Percentiles rank a stretch among this genome's conserved stretches.
Evolutionary conservation across 2,888 invertebrate species (phyloP).

Genomic region (Caenorhabditis drosophilae): DNA sequence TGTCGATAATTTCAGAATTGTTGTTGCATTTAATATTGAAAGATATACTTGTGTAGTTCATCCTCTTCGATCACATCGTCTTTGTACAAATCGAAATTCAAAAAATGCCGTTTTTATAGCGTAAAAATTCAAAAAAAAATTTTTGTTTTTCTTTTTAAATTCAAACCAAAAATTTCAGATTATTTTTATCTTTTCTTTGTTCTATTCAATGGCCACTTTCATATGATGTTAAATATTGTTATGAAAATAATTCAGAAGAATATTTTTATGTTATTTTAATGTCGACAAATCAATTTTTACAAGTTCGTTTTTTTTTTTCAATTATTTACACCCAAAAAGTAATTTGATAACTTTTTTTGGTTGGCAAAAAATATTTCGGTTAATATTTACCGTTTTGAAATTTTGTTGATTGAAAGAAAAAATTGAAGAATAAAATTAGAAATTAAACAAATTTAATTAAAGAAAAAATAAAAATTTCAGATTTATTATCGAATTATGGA

Average conservation of each 20-base stretch:
- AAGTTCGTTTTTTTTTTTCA: conserved; percentile 22
- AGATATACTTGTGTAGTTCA: conserved; percentile 68
- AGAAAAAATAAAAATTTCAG: conserved; percentile 30
- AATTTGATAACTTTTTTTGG: not conserved
- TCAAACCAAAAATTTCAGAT: conserved; percentile 10
- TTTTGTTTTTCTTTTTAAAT: not conserved
- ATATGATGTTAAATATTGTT: conserved; percentile 59
- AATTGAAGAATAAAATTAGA: not conserved
- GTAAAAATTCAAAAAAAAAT: conserved; percentile 29
- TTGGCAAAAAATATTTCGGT: not conserved
- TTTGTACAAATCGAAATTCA: conserved; percentile 57
- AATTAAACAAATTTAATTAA: not conserved
- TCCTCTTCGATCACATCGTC: conserved; percentile 62
- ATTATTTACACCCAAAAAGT: too few relatives aligned
- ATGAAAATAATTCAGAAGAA: conserved; percentile 42
- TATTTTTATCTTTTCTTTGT: conserved; percentile 57
- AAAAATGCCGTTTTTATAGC: conserved; percentile 51
- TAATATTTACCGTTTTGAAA: not conserved
- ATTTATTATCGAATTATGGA: conserved; percentile 65
- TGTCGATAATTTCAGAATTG: conserved; percentile 63
- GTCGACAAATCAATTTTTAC: conserved; percentile 31
- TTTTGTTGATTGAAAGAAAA: not conserved
- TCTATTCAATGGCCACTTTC: conserved; percentile 68
- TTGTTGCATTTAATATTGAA: conserved; percentile 68
- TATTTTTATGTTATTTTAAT: conserved; percentile 61